Evolutionary conservation across 2,888 invertebrate species (phyloP).

Genomic region (Xiphydria camelus): DNA sequence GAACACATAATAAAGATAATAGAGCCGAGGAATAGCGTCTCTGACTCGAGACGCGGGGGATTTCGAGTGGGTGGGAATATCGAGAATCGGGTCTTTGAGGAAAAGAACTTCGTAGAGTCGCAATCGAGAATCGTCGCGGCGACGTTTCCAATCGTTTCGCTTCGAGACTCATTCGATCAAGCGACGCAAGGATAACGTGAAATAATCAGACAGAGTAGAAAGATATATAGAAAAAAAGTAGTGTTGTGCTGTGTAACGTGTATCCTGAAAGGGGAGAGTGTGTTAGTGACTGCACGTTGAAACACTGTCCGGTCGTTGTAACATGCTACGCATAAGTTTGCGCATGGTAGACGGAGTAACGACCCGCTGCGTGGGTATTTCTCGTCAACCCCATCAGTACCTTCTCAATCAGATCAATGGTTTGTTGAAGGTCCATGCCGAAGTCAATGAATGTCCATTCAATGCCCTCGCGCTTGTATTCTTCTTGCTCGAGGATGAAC

Average conservation of each 20-base stretch:
- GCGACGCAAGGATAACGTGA: no score
- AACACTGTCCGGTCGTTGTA: conserved; percentile 9
- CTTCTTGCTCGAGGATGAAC: conserved; percentile 80
- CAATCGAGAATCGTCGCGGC: no score
- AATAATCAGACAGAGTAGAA: no score
- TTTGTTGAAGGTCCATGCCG: conserved; percentile 79
- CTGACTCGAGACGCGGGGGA: no score
- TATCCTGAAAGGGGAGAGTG: background rate
- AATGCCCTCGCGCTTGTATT: conserved; percentile 75
- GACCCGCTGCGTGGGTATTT: conserved; percentile 12
- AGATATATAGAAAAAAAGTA: background rate
- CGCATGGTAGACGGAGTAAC: conserved; percentile 6
- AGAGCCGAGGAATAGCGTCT: no score
- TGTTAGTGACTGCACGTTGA: conserved; percentile 1
- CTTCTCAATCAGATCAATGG: conserved; percentile 81
- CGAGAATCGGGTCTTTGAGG: no score
- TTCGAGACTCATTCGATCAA: no score
- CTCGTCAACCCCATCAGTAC: conserved; percentile 54
- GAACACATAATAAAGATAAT: no score
- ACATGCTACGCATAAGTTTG: conserved; percentile 10
- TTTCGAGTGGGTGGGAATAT: no score
- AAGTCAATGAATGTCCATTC: conserved; percentile 80
- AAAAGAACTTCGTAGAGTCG: no score
- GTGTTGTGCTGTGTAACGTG: background rate
- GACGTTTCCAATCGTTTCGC: no score